Evolutionary conservation across 2,797 vertebrate species (phyloP).

Genomic region (Muraenolepis orangiensis): DNA sequence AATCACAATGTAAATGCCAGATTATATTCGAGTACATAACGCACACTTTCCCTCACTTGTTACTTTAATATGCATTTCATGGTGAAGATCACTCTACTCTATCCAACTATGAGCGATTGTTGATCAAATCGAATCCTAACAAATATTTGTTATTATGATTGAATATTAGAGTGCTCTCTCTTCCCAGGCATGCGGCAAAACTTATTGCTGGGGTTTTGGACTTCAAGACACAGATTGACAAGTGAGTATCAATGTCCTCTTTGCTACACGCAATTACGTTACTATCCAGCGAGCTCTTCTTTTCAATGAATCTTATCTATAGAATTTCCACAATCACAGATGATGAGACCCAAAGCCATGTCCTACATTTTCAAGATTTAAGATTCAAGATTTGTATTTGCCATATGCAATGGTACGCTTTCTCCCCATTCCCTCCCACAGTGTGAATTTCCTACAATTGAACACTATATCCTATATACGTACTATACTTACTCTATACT

Average conservation of each 20-base stretch:
- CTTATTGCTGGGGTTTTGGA: conserved; percentile 91
- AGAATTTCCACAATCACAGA: background rate
- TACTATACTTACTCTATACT: too few relatives aligned
- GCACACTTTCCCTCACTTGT: background rate
- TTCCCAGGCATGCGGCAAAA: conserved; percentile 87
- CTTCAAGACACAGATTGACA: conserved; percentile 96
- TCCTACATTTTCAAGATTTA: background rate
- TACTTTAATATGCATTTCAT: background rate
- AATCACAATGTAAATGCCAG: background rate
- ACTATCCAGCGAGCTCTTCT: background rate
- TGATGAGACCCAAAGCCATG: background rate
- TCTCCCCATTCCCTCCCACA: too few relatives aligned
- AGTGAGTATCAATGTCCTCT: conserved; percentile 74
- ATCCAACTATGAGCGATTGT: background rate
- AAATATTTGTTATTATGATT: background rate
- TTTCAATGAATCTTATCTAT: too few relatives aligned
- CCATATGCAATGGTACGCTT: too few relatives aligned
- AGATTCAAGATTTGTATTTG: too few relatives aligned
- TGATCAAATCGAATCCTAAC: background rate
- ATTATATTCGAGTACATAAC: too few relatives aligned
- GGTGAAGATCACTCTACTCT: background rate
- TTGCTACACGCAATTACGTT: background rate
- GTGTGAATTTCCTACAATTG: too few relatives aligned
- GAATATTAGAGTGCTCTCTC: background rate
- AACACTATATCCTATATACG: too few relatives aligned